A percentile compares a stretch with the other conserved stretches of the same genome.
Evolutionary conservation across 2,888 invertebrate genomes (phyloP).

Genomic region (Tetragonisca angustula): DNA sequence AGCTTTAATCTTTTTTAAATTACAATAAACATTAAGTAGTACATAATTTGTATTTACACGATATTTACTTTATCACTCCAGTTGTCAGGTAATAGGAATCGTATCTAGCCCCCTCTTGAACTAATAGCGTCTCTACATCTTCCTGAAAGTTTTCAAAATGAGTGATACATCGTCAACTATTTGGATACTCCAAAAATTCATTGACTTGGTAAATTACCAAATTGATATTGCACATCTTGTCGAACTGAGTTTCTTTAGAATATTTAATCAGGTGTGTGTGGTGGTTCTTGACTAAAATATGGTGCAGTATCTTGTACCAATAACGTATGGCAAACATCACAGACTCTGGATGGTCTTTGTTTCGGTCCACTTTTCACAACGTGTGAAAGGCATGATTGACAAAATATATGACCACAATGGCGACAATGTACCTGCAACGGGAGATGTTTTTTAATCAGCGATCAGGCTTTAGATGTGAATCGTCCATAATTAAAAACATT

Average conservation of each 20-base stretch:
- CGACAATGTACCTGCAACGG: constrained; percentile 91
- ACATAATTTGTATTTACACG: constrained; percentile 80
- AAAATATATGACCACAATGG: constrained; percentile 98
- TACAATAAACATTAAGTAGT: constrained; percentile 81
- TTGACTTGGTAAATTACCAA: constrained; percentile 54
- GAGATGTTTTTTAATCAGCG: neutral
- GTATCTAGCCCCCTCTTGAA: constrained; percentile 62
- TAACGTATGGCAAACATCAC: constrained; percentile 98
- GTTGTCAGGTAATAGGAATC: constrained; percentile 73
- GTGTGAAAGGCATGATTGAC: constrained; percentile 92
- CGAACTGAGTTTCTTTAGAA: constrained; percentile 64
- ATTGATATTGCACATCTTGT: constrained; percentile 76
- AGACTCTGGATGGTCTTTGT: constrained; percentile 94
- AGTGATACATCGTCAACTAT: no score
- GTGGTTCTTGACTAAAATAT: constrained; percentile 94
- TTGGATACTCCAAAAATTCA: neutral
- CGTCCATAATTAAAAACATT: neutral
- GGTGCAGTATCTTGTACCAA: constrained; percentile 95
- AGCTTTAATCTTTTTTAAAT: constrained; percentile 82
- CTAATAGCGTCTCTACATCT: constrained; percentile 56
- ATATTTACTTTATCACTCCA: constrained; percentile 74
- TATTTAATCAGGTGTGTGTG: constrained; percentile 85
- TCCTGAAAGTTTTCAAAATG: constrained; percentile 49
- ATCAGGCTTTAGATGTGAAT: constrained; percentile 21
- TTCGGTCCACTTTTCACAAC: constrained; percentile 94